Conservation (phyloP, 2,888 invertebrate genomes). For the Melipona bicolor region DNA sequence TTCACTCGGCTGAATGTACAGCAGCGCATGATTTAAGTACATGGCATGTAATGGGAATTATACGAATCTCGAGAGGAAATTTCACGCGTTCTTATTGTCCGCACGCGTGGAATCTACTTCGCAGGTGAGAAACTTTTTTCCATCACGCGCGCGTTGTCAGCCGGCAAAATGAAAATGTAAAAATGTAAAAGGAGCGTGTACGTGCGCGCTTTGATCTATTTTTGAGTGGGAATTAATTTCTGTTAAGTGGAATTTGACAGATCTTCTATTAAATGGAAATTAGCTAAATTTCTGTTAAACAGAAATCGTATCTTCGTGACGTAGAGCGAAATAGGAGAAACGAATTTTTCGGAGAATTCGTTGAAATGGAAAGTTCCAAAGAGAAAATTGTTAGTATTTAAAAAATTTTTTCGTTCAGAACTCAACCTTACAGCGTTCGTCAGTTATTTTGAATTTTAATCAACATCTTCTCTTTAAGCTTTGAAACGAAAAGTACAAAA, state of each 20-base stretch:
- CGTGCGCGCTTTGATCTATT: neutral
- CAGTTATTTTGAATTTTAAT: no score
- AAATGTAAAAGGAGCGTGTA: neutral
- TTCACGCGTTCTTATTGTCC: constrained; percentile 6
- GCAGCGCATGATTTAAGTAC: constrained; percentile 41
- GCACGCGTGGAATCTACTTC: neutral
- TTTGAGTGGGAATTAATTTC: neutral
- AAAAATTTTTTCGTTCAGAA: neutral
- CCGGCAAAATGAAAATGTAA: neutral
- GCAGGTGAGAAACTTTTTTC: neutral
- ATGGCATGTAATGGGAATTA: constrained; percentile 22
- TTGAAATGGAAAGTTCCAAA: neutral
- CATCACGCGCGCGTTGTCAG: neutral
- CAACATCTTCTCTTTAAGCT: neutral
- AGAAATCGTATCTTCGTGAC: neutral
- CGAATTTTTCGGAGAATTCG: no score
- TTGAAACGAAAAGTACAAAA: neutral
- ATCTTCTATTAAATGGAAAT: no score
- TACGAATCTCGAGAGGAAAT: constrained; percentile 3
- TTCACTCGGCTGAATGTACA: constrained; percentile 27
- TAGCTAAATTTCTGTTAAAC: no score
- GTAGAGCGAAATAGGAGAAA: neutral
- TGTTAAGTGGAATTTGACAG: neutral
- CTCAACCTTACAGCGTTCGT: neutral
- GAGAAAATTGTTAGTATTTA: neutral